Base-by-base conservation (phyloP, 2,888 invertebrate genomes). In the Amphimallon solstitiale region DNA sequence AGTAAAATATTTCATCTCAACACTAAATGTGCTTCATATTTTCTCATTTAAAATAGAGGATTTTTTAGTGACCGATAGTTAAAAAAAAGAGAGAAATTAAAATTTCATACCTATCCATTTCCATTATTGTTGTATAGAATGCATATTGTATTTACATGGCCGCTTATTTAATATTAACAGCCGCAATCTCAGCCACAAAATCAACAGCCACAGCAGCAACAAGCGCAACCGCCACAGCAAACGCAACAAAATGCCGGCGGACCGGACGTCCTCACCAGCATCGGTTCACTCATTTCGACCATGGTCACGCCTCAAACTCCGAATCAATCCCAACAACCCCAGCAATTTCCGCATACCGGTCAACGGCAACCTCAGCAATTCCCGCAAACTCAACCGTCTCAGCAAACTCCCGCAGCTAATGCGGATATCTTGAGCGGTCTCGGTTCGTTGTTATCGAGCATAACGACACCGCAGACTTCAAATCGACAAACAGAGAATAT, bases 131-230 rank as follows among this genome's bases (percentile, higher is more conserved):
- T 45, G 6, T 38, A 37, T 21, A 29, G 9, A 29, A 43, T 23
- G 56, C 29, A 40, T 4, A 43, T 29, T 1, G 0, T 10, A 43
- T 56, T 46, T 46, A 59, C 29, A 59, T 45, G 29, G 40, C 4
- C 14, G 56, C 56, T 59, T 54, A 52, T 63, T 62, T 48, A 51
- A 46, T 51, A 19, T 34, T 49, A 76, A 34, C 72, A 68, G 40
- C 69, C 65, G 38, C 73, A 72, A 49, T 71, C 70, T 46, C 66
- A 60, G 37, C 38, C 52, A 34, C 23, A 69, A 54, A 37, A 72
- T 61, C 73, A 70, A 48, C 75, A 72, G 60, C 73, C 68, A 49
- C 68, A 68, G 23, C 51, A 66, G 37, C 56, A 19, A 51, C 56
- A 64, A 23, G 40, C 46, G 49, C 64, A 59, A 63, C 68, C 56